These are phyloP conservation scores for Amyelois transitella DNA, from an alignment of 1,140 invertebrate species.

Conservation along the genomic window DNA sequence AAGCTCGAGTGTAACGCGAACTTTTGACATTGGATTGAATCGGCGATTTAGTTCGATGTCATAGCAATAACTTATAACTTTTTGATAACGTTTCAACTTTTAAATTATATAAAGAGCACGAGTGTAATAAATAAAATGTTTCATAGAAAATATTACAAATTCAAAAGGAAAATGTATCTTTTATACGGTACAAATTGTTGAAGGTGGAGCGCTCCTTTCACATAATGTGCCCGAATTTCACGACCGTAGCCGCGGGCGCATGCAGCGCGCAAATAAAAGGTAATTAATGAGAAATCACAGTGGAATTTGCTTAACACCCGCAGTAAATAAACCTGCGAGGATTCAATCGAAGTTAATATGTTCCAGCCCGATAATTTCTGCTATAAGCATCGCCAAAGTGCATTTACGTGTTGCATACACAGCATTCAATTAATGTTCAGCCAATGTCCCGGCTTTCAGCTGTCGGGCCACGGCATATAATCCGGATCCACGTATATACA, in stretches of 20 bases:
- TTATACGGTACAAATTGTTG: no score
- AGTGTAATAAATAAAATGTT: no score
- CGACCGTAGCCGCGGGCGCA: neutral
- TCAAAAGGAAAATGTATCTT: no score
- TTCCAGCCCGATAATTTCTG: constrained; percentile 13
- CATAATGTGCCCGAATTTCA: neutral
- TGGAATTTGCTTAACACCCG: constrained; percentile 1
- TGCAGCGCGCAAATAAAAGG: neutral
- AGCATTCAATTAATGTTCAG: constrained; percentile 26
- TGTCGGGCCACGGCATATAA: constrained; percentile 17
- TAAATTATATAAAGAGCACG: no score
- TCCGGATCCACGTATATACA: constrained; percentile 15
- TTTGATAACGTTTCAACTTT: neutral
- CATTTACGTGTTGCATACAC: constrained; percentile 29
- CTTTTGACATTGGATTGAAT: constrained; percentile 1
- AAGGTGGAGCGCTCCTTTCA: no score
- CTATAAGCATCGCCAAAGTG: constrained; percentile 18
- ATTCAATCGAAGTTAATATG: constrained; percentile 16
- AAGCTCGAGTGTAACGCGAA: constrained; percentile 1
- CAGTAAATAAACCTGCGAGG: neutral
- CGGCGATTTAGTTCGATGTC: neutral
- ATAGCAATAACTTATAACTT: neutral
- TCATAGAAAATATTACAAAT: no score
- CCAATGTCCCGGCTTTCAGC: constrained; percentile 21
- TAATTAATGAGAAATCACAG: neutral